Conservation (phyloP, 37 sponge, comb jelly and placozoan species). For the Agelas oroides region DNA sequence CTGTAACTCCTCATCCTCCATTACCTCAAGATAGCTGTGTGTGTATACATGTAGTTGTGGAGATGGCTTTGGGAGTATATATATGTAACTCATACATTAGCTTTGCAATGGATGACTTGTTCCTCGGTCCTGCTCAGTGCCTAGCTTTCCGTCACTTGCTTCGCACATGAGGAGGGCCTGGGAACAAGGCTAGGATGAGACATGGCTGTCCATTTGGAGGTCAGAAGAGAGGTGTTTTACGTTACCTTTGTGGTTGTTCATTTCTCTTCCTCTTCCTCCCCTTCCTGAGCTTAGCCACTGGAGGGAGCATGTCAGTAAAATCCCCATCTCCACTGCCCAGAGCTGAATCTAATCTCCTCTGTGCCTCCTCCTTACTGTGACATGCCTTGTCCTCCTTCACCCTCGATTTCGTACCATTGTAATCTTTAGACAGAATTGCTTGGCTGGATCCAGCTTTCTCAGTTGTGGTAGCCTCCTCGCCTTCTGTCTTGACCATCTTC, state of each 20-base stretch:
- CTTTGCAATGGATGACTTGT: too few species aligned
- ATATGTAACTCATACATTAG: too few species aligned
- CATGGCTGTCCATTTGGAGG: too few species aligned
- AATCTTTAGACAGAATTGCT: neutral
- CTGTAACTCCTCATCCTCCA: slow-evolving; percentile 66
- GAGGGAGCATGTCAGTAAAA: slow-evolving; percentile 7
- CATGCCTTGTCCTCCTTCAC: neutral
- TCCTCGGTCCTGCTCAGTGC: too few species aligned
- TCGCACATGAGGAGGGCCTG: too few species aligned
- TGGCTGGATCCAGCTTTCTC: neutral
- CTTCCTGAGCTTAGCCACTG: neutral
- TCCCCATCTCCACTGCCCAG: slow-evolving; percentile 6
- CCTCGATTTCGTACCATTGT: too few species aligned
- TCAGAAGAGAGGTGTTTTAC: too few species aligned
- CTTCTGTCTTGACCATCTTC: neutral
- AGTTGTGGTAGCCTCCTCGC: neutral
- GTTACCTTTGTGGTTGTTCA: neutral
- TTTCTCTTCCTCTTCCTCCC: slow-evolving; percentile 26
- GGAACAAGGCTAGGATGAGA: too few species aligned
- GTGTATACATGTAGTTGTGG: neutral
- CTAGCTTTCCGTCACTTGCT: too few species aligned
- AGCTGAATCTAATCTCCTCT: neutral
- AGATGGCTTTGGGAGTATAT: too few species aligned
- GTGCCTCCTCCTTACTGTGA: neutral
- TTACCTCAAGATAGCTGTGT: slow-evolving; percentile 19